These are phyloP conservation scores for Dendrocopos noguchii DNA, from an alignment of 2,113 vertebrate species.

Conservation along the genomic window DNA sequence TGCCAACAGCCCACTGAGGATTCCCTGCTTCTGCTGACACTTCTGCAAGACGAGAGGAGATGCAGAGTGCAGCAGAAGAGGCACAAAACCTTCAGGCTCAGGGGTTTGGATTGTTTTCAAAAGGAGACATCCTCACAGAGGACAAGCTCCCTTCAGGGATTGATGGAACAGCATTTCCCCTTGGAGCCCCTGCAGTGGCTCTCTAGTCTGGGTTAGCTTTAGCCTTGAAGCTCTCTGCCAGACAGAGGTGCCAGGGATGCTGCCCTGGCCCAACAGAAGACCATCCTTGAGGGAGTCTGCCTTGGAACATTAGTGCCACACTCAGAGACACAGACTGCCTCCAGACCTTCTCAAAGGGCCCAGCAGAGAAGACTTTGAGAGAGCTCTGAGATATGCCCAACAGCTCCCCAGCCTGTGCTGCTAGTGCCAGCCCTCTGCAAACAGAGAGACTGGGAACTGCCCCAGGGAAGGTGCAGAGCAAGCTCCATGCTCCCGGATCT, in stretches of 20 bases:
- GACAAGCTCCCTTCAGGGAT: not conserved
- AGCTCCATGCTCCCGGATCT: not conserved
- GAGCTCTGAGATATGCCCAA: not conserved
- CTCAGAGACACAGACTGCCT: not conserved
- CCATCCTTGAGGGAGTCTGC: not conserved
- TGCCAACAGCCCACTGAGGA: too few relatives aligned
- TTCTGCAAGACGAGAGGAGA: too few relatives aligned
- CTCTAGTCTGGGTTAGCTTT: not conserved
- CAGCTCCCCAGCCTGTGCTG: not conserved
- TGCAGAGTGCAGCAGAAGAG: too few relatives aligned
- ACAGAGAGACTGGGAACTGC: not conserved
- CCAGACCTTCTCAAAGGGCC: not conserved
- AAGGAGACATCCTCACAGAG: too few relatives aligned
- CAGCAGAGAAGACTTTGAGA: not conserved
- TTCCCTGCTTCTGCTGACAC: too few relatives aligned
- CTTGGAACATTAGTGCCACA: not conserved
- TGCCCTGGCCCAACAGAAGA: not conserved
- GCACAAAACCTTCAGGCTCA: too few relatives aligned
- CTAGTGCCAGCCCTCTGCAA: not conserved
- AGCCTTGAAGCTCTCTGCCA: not conserved
- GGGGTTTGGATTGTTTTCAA: too few relatives aligned
- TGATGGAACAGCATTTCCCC: not conserved
- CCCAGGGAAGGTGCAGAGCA: not conserved
- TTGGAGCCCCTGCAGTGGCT: not conserved
- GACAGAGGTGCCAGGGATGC: not conserved